Evolutionary conservation across 1,140 invertebrate species (phyloP), one percentile per base, ranked within the genome.

Genomic region (Eufriesea mexicana): DNA sequence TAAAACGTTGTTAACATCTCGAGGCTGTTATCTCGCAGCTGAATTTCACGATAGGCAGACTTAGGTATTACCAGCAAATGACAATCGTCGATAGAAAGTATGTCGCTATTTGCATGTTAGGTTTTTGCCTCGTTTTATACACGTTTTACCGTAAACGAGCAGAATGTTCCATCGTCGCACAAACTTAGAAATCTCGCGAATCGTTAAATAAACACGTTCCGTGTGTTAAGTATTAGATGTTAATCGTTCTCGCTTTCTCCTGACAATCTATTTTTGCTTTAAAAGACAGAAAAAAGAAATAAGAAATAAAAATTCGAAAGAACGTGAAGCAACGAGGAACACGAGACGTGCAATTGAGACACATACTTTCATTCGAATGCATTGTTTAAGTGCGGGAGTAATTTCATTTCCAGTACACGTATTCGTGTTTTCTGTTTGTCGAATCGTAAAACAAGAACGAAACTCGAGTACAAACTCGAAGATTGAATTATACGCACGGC

Each of bases 401-500:
- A 2, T 74, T 59, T 74, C 45, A n/a, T 62, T 51, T 68, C n/a
- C 35, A 51, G 18, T 1, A 57, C 51, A 67, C 47, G 49, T 77
- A 68, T 47, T 20, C 45, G 12, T 6, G n/a, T 25, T n/a, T 49
- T n/a, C 16, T 2, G 35, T 42, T 47, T 14, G 23, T 12, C 7
- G 16, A 66, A 28, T 55, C 77, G 57, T 49, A 62, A 81, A 77
- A 86, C 75, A 85, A 64, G 67, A 28, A 80, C 72, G 79, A 73
- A 86, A 89, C 83, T 79, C 83, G 74, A 81, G 74, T 74, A 77
- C 68, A 18, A 74, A 71, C 54, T 71, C 61, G 79, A 83, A 86
- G 78, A 88, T 74, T 83, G 82, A 89, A 90, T 86, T 89, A 88
- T 88, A 90, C 84, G 86, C 70, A 72, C 66, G 70, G 79, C 79